Evolutionary conservation across 2,888 invertebrate genomes (phyloP).

Genomic region (Drosophila infuscata): DNA sequence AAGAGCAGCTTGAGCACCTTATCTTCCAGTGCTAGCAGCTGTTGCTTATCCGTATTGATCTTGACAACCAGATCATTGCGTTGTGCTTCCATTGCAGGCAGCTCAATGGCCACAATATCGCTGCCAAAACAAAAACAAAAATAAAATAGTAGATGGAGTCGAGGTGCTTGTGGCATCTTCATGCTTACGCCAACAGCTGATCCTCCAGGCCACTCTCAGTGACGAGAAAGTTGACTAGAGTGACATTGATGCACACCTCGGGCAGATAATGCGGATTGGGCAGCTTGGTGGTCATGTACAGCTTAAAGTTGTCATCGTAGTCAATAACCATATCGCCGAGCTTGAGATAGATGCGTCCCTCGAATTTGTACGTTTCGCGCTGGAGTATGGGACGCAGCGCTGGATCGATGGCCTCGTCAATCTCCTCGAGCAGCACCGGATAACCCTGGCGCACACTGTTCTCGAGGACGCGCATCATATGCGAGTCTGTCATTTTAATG

Average conservation of each 20-base stretch:
- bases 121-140: slow-evolving; percentile 42
- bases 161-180: neutral
- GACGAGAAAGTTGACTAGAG: slow-evolving; percentile 96
- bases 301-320: slow-evolving; percentile 93
- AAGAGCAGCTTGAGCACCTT: slow-evolving; percentile 94
- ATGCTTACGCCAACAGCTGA: slow-evolving; percentile 93
- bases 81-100: slow-evolving; percentile 93
- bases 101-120: slow-evolving; percentile 93
- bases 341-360: slow-evolving; percentile 92
- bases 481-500: slow-evolving; percentile 91
- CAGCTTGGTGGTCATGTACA: slow-evolving; percentile 96
- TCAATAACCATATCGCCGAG: slow-evolving; percentile 96
- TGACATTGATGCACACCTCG: slow-evolving; percentile 96
- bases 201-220: slow-evolving; percentile 96
- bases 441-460: slow-evolving; percentile 91
- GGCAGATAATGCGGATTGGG: slow-evolving; percentile 97
- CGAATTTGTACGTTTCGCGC: slow-evolving; percentile 90
- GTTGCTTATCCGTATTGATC: slow-evolving; percentile 94
- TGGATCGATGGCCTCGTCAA: slow-evolving; percentile 95
- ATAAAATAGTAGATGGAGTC: too few relatives aligned
- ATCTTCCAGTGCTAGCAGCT: slow-evolving; percentile 94
- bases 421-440: slow-evolving; percentile 94
- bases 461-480: slow-evolving; percentile 92
- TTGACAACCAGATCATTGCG: slow-evolving; percentile 93
- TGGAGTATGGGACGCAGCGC: slow-evolving; percentile 93